Percentiles rank a stretch among this genome's conserved stretches.
These are phyloP conservation scores for Baronia brevicornis DNA, from an alignment of 2,888 invertebrate species.

Conservation along the genomic window DNA sequence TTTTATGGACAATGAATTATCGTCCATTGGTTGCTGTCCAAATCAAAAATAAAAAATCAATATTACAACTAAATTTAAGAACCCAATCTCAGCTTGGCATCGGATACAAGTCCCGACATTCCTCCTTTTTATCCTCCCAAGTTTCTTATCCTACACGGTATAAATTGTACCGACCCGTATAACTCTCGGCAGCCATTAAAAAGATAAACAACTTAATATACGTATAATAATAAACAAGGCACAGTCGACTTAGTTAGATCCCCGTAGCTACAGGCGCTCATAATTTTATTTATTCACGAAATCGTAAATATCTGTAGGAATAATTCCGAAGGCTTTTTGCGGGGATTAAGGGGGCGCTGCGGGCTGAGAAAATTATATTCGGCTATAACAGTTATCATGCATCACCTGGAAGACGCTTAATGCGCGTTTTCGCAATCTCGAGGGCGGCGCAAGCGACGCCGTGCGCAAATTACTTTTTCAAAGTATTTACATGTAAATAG, in stretches of 20 bases:
- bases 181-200: constrained; percentile 69
- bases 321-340: constrained; percentile 73
- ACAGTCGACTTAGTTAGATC: constrained; percentile 56
- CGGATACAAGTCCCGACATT: constrained; percentile 50
- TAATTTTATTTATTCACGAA: constrained; percentile 76
- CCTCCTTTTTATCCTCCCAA: constrained; percentile 50
- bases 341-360: constrained; percentile 72
- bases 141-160: constrained; percentile 59
- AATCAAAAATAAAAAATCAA: constrained; percentile 42
- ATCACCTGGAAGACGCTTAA: constrained; percentile 74
- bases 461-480: constrained; percentile 73
- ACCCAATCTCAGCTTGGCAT: constrained; percentile 63
- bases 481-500: constrained; percentile 76
- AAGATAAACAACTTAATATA: constrained; percentile 76
- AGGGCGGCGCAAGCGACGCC: constrained; percentile 61
- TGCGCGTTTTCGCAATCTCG: constrained; percentile 74
- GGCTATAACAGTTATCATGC: constrained; percentile 75
- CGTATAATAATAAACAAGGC: constrained; percentile 71
- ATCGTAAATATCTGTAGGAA: constrained; percentile 72
- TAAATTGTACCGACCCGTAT: constrained; percentile 69
- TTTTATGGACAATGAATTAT: constrained; percentile 9
- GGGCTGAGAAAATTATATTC: constrained; percentile 75
- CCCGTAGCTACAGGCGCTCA: constrained; percentile 52
- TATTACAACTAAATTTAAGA: constrained; percentile 71
- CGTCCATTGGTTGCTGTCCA: constrained; percentile 16